A percentile compares a stretch with the other conserved stretches of the same genome.
These are phyloP conservation scores for Oncorhynchus clarkii DNA, from an alignment of 2,113 vertebrate genomes.

Conservation along the genomic window DNA sequence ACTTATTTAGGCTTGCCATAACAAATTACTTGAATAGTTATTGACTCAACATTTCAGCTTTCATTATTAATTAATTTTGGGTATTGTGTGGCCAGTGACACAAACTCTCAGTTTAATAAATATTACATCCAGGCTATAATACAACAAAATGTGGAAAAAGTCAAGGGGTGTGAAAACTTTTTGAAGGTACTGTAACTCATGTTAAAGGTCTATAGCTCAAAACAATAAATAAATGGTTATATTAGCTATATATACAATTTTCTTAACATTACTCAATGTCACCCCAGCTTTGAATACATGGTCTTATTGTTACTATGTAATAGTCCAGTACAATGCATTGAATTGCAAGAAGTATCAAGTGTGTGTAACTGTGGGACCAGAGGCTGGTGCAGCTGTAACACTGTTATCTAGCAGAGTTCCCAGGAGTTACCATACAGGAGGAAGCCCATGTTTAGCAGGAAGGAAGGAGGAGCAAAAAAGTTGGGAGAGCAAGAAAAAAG, in stretches of 20 bases:
- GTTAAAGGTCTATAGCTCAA: background rate
- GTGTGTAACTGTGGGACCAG: slow-evolving; percentile 35
- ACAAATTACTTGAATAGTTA: no score
- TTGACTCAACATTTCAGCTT: no score
- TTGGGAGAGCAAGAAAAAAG: no score
- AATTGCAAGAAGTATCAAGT: background rate
- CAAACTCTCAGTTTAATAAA: no score
- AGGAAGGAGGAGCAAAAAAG: slow-evolving; percentile 69
- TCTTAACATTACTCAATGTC: background rate
- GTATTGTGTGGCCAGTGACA: no score
- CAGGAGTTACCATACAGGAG: slow-evolving; percentile 59
- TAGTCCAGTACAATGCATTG: background rate
- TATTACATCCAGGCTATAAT: no score
- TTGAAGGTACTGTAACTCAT: no score
- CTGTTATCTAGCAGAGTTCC: slow-evolving; percentile 61
- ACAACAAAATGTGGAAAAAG: no score
- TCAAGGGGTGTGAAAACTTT: no score
- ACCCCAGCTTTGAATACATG: background rate
- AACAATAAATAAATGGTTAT: background rate
- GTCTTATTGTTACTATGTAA: background rate
- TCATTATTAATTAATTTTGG: no score
- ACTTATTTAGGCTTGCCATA: no score
- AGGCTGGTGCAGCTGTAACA: slow-evolving; percentile 57
- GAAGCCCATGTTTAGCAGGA: slow-evolving; percentile 64
- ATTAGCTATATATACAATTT: background rate